Percentiles rank a stretch among this genome's conserved stretches.
These are phyloP conservation scores for Babylonia areolata DNA, from an alignment of 1,140 invertebrate species.

Conservation along the genomic window DNA sequence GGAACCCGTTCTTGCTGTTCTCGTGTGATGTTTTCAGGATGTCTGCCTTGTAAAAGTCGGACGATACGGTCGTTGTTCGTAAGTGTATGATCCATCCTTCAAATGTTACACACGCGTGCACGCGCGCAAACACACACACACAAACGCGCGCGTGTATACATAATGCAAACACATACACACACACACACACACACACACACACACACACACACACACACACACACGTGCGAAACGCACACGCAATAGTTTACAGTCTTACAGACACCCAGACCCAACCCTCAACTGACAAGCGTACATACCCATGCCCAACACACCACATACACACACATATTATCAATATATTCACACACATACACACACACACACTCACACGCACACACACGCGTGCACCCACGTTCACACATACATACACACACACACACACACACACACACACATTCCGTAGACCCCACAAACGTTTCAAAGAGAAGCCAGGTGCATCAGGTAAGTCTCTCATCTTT, in stretches of 20 bases:
- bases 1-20: no score
- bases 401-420: not conserved
- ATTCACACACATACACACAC: not conserved
- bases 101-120: not conserved
- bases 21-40: no score
- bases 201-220: slow-evolving; percentile 14
- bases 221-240: not conserved
- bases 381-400: not conserved
- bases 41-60: no score
- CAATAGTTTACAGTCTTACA: no score
- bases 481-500: no score
- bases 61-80: no score
- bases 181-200: slow-evolving; percentile 7
- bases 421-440: slow-evolving; percentile 1
- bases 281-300: not conserved
- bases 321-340: no score
- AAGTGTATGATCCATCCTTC: no score
- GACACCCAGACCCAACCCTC: not conserved
- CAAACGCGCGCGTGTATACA: no score
- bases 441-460: not conserved
- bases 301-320: not conserved
- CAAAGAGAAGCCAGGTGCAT: no score
- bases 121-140: not conserved
- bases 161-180: not conserved
- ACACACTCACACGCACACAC: not conserved